These are phyloP conservation scores for Tolmerus cingulatus DNA, from an alignment of 2,888 invertebrate genomes.

Conservation along the genomic window DNA sequence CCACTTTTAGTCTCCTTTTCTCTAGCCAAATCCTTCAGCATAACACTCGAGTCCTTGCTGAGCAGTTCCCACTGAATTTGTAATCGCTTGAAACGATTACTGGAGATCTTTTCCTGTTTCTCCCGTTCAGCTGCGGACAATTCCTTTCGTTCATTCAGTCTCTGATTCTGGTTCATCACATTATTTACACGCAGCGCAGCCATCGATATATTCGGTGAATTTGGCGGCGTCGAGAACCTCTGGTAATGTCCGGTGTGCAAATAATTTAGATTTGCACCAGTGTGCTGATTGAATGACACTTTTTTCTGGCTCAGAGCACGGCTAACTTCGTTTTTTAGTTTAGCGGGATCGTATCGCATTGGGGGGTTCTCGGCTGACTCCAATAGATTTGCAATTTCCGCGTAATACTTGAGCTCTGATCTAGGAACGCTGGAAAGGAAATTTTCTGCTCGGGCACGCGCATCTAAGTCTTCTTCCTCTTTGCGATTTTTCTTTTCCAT, in stretches of 20 bases:
- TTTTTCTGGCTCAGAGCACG: conserved; percentile 63
- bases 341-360: conserved; percentile 60
- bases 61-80: conserved; percentile 64
- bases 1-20: conserved; percentile 62
- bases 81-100: conserved; percentile 63
- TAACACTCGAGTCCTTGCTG: conserved; percentile 62
- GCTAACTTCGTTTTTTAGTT: conserved; percentile 63
- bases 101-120: conserved; percentile 61
- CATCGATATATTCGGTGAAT: conserved; percentile 78
- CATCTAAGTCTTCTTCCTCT: conserved; percentile 58
- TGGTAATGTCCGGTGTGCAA: conserved; percentile 50
- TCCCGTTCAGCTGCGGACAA: conserved; percentile 51
- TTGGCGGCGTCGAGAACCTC: conserved; percentile 72
- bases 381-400: conserved; percentile 62
- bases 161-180: conserved; percentile 45
- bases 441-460: conserved; percentile 61
- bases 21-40: conserved; percentile 60
- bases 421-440: conserved; percentile 62
- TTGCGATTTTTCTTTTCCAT: conserved; percentile 37
- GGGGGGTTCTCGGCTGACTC: conserved; percentile 59
- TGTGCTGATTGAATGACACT: conserved; percentile 60
- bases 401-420: conserved; percentile 63
- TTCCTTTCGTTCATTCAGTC: conserved; percentile 45
- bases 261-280: conserved; percentile 39
- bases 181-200: conserved; percentile 53